Evolutionary conservation across 2,797 vertebrate species (phyloP).

Genomic region (Hypotaenidia okinawae): DNA sequence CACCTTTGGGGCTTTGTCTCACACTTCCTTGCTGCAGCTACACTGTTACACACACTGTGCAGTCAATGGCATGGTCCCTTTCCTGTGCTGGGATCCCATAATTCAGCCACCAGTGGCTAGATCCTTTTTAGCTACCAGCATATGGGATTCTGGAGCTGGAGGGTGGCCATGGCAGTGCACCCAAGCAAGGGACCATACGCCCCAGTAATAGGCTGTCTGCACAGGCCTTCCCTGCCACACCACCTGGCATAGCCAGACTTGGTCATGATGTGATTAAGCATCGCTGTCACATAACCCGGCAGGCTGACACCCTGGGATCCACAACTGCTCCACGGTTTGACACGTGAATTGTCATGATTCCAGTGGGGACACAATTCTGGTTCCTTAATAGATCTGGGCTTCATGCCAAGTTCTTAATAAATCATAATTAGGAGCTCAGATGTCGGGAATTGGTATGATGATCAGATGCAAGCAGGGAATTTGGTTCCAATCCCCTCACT

Average conservation of each 20-base stretch:
- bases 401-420: slow-evolving; percentile 32
- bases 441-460: not conserved
- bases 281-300: not conserved
- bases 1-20: not conserved
- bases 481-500: slow-evolving; percentile 10
- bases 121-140: not conserved
- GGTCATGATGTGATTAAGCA: fast-evolving
- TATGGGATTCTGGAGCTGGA: not conserved
- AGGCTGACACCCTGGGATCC: not conserved
- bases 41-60: not conserved
- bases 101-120: not conserved
- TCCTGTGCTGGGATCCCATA: not conserved
- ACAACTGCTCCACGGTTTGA: not conserved
- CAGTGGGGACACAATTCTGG: not conserved
- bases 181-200: fast-evolving
- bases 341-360: not conserved
- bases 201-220: not conserved
- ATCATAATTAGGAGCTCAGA: slow-evolving; percentile 38
- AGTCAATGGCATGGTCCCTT: not conserved
- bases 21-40: not conserved
- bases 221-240: not conserved
- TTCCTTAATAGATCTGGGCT: slow-evolving; percentile 30
- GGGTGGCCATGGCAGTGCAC: not conserved
- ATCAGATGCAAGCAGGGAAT: slow-evolving; percentile 22
- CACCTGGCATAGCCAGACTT: not conserved